Conservation (phyloP, 2,888 invertebrate genomes). For the Helobdella robusta region DNA sequence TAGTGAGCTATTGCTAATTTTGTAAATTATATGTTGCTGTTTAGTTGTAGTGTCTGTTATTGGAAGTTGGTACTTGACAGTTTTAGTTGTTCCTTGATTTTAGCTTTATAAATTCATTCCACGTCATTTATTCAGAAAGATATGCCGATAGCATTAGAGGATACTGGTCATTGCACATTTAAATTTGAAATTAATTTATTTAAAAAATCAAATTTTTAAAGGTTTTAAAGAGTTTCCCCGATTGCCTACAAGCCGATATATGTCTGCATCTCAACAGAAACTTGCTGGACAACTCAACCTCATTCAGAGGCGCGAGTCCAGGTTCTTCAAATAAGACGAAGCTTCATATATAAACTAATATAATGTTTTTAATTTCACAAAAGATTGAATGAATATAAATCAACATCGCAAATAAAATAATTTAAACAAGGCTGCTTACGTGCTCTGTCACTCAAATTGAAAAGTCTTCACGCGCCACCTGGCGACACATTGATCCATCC, state of each 20-base stretch:
- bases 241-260: slow-evolving; percentile 41
- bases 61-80: background rate
- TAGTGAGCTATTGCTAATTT: slow-evolving; percentile 32
- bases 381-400: no score
- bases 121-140: background rate
- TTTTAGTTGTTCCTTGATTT: background rate
- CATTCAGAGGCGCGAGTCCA: slow-evolving; percentile 40
- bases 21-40: background rate
- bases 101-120: background rate
- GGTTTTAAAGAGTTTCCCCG: slow-evolving; percentile 41
- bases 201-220: slow-evolving; percentile 13
- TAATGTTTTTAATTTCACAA: no score
- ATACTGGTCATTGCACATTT: background rate
- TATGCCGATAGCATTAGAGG: background rate
- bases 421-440: slow-evolving; percentile 43
- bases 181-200: slow-evolving; percentile 3
- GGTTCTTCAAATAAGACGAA: no score
- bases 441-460: slow-evolving; percentile 48
- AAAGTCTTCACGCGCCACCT: slow-evolving; percentile 49
- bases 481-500: slow-evolving; percentile 49
- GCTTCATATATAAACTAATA: no score
- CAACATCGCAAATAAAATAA: no score
- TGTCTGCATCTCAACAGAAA: slow-evolving; percentile 40
- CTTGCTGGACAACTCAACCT: slow-evolving; percentile 38
- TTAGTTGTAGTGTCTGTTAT: background rate